These are phyloP conservation scores for Glaucidium brasilianum DNA, from an alignment of 2,113 vertebrate genomes.

Conservation along the genomic window DNA sequence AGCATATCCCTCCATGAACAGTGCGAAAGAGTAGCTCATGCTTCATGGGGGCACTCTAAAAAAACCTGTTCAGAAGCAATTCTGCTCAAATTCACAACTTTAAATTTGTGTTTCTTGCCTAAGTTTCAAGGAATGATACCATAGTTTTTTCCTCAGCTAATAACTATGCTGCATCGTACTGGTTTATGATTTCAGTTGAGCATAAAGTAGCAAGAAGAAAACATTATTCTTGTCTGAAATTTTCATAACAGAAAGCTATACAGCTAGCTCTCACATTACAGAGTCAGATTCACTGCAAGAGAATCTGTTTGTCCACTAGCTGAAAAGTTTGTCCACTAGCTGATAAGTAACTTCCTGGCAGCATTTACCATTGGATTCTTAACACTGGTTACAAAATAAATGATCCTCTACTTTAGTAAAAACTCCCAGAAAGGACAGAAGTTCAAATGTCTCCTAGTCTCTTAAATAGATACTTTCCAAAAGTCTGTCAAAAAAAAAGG, in stretches of 20 bases:
- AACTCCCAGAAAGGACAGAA: background rate
- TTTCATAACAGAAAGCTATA: background rate
- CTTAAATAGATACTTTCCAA: background rate
- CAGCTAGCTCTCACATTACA: conserved; percentile 19
- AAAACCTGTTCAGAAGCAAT: background rate
- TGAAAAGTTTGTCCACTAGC: background rate
- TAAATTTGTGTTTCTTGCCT: background rate
- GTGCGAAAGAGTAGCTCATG: background rate
- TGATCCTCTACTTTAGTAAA: background rate
- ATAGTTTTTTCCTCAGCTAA: background rate
- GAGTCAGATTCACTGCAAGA: background rate
- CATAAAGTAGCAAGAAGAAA: background rate
- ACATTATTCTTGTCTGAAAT: background rate
- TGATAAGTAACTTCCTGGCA: background rate
- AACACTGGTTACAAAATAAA: background rate
- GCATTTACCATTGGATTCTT: background rate
- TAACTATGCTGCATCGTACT: background rate
- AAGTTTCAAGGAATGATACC: background rate
- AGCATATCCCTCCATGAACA: background rate
- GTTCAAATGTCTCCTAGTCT: background rate
- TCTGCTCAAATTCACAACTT: background rate
- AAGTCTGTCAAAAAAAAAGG: background rate
- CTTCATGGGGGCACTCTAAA: background rate
- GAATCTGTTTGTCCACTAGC: background rate
- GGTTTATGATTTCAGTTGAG: background rate